Evolutionary conservation across 2,888 invertebrate species (phyloP).

Genomic region (Drosophila mimetica): DNA sequence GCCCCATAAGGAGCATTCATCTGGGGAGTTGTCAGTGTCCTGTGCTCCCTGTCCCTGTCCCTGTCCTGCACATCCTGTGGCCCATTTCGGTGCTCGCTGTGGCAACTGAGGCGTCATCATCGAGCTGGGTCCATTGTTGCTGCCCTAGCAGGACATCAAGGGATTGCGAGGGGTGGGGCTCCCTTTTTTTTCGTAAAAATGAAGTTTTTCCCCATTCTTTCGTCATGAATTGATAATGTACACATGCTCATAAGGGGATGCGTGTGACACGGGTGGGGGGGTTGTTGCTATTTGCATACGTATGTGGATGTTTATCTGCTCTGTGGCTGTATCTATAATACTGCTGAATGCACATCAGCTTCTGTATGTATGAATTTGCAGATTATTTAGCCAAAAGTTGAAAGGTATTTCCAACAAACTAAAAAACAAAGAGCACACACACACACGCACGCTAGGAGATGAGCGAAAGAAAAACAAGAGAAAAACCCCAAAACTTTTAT

Average conservation of each 20-base stretch:
- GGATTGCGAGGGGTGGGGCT: conserved; percentile 31
- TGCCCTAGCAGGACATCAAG: conserved; percentile 35
- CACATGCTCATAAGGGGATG: conserved; percentile 70
- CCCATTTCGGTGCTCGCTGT: conserved; percentile 73
- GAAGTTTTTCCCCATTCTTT: conserved; percentile 73
- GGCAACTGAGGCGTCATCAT: conserved; percentile 76
- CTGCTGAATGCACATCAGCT: conserved; percentile 43
- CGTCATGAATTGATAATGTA: conserved; percentile 79
- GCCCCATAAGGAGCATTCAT: conserved; percentile 63
- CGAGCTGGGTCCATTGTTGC: conserved; percentile 53
- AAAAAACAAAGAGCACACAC: conserved; percentile 53
- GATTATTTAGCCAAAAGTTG: conserved; percentile 77
- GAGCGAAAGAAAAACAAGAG: conserved; percentile 34
- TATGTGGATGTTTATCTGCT: conserved; percentile 37
- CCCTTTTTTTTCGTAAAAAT: conserved; percentile 63
- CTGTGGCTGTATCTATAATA: conserved; percentile 45
- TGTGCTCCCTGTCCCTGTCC: conserved; percentile 21
- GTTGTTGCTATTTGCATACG: conserved; percentile 67
- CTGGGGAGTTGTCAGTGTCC: conserved; percentile 73
- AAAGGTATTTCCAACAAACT: conserved; percentile 65
- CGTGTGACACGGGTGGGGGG: conserved; percentile 26
- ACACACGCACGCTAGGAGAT: conserved; percentile 10
- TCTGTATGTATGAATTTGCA: conserved; percentile 57
- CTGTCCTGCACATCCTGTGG: conserved; percentile 60
- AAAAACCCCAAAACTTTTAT: conserved; percentile 68